Evolutionary conservation across 2,888 invertebrate genomes (phyloP).

Genomic region (Drymonia ruficornis): DNA sequence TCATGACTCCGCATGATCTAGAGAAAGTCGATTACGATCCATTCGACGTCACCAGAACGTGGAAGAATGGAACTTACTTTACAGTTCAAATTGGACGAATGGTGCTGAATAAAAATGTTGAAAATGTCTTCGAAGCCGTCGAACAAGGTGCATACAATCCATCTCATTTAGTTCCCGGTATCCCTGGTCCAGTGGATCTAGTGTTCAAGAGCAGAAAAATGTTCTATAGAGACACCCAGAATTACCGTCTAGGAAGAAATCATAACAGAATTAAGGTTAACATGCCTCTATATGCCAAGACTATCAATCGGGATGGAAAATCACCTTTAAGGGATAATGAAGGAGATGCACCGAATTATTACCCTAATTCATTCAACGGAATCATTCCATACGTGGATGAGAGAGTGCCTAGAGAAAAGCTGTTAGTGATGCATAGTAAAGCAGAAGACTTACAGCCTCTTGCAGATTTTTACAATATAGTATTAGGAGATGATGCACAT

Average conservation of each 20-base stretch:
- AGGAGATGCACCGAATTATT: conserved; percentile 47
- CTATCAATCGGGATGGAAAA: conserved; percentile 46
- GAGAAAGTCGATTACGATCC: conserved; percentile 65
- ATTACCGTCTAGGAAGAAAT: conserved; percentile 49
- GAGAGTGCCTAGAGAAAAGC: conserved; percentile 28
- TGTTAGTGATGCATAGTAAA: conserved; percentile 35
- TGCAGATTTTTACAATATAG: conserved; percentile 88
- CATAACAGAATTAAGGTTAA: conserved; percentile 47
- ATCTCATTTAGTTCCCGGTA: conserved; percentile 62
- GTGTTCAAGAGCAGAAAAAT: conserved; percentile 77
- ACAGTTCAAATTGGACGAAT: conserved; percentile 78
- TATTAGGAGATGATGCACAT: conserved; percentile 82
- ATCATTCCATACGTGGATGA: conserved; percentile 47
- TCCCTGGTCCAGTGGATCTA: conserved; percentile 80
- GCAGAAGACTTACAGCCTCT: conserved; percentile 81
- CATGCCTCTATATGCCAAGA: conserved; percentile 37
- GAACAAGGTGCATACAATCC: conserved; percentile 80
- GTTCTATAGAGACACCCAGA: conserved; percentile 84
- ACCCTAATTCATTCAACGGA: conserved; percentile 50
- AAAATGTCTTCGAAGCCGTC: conserved; percentile 77
- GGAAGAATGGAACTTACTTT: conserved; percentile 73
- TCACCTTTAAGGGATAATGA: conserved; percentile 44
- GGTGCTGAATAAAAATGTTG: conserved; percentile 75
- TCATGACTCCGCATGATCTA: conserved; percentile 67
- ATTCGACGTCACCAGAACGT: conserved; percentile 73